Evolutionary conservation across 2,888 invertebrate genomes (phyloP), one percentile per base, ranked within the genome.

Genomic region (Stegana nigrithorax): DNA sequence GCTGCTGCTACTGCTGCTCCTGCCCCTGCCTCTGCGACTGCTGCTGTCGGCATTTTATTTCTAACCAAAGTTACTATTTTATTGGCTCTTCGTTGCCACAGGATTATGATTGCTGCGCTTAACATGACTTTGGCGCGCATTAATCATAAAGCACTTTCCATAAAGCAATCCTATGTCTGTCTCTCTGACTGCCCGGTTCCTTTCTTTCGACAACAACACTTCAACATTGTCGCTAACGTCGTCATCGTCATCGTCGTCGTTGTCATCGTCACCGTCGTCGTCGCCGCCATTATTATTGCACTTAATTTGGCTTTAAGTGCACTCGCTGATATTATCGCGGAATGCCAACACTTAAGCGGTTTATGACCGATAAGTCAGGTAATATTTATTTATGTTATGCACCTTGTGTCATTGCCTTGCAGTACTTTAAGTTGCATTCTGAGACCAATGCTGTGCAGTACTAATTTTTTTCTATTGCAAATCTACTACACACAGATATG

Each of bases 261-360:
- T 50, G 26, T 42, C 50, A 25, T n/a, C n/a, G n/a, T n/a, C n/a
- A n/a, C 39, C 14, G 21, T 4, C 5, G 2, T n/a, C n/a, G 12
- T n/a, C 25, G 7, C n/a, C 8, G 47, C 47, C 23, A 23, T 47
- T 47, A 47, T 51, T 36, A 66, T 36, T 78, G 78, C 75, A 76
- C 74, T 78, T 75, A 78, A 75, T 75, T 78, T 71, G 68, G 74
- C 76, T 74, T 75, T 76, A 75, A 76, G 76, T 78, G 68, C 71
- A 73, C 70, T 64, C 68, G 64, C 70, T 66, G 59, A 64, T 10
- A 56, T 64, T 62, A 29, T 36, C 21, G 26, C 44, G 8, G 14
- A 36, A 36, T 55, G 12, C 63, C 62, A 67, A 65, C 58, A 69
- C 70, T 75, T 73, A 75, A 75, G 71, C 67, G 64, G 69, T 75